A percentile compares a stretch with the other conserved stretches of the same genome.
Conservation (phyloP, 2,113 vertebrate genomes). For the Sus scrofa region DNA sequence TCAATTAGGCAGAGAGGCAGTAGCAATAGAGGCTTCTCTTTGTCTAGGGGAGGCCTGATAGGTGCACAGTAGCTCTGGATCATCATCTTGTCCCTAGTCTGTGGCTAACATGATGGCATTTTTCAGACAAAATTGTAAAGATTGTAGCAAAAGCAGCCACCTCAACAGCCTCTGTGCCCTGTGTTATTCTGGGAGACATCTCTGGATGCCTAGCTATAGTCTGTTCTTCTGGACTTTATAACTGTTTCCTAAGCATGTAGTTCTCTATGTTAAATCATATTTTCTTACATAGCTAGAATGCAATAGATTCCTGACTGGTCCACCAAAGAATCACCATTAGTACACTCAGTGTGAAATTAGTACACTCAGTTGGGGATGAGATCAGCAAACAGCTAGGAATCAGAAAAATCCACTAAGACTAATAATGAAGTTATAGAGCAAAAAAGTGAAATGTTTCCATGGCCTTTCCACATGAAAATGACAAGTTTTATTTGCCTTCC, state of each 20-base stretch:
- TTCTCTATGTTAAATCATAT: not conserved
- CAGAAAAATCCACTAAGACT: not conserved
- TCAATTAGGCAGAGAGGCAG: not conserved
- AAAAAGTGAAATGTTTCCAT: not conserved
- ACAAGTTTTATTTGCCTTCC: not conserved
- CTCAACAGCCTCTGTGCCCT: not conserved
- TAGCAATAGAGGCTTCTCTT: not conserved
- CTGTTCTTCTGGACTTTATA: not conserved
- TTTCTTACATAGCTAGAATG: not conserved
- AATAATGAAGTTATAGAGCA: not conserved
- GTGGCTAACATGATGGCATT: not conserved
- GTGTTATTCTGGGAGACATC: not conserved
- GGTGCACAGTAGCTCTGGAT: not conserved
- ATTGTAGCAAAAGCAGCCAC: not conserved
- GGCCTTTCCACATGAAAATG: conserved; percentile 13
- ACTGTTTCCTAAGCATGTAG: not conserved
- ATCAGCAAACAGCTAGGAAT: not conserved
- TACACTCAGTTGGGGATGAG: not conserved
- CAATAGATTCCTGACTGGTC: not conserved
- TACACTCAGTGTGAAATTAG: too few relatives aligned
- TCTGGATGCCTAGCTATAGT: not conserved
- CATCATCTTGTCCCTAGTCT: not conserved
- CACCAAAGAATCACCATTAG: not conserved
- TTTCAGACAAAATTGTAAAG: not conserved
- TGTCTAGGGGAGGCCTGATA: not conserved